phyloP scores from a whole-genome alignment of 2,888 invertebrate genomes.

The Lasioglossum pauxillum region DNA sequence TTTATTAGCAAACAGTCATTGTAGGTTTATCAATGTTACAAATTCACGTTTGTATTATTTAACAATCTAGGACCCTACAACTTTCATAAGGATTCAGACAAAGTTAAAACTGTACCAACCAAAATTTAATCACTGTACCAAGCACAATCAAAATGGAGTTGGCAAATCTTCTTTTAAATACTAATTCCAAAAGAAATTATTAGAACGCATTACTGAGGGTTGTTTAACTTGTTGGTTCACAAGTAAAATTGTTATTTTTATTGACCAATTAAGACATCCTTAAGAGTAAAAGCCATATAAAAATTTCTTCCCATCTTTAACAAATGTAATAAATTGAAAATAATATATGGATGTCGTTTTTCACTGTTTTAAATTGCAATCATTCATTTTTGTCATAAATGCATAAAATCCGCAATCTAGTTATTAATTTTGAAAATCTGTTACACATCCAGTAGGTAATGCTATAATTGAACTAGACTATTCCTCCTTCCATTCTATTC shows the following conservation, averaged over 20 bases:
- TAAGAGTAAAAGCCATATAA: no score
- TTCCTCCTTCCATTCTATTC: neutral
- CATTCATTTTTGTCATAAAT: no score
- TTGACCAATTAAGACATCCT: neutral
- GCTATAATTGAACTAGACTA: neutral
- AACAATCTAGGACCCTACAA: neutral
- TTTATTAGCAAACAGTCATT: neutral
- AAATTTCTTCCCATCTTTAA: no score
- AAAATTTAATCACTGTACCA: neutral
- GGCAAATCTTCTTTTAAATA: no score
- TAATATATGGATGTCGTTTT: no score
- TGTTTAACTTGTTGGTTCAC: neutral
- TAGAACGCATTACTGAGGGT: no score
- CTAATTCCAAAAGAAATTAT: neutral
- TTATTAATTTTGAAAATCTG: neutral
- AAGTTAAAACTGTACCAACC: neutral
- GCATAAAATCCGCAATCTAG: neutral
- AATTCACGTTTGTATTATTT: neutral
- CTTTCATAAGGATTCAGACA: neutral
- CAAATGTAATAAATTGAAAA: no score
- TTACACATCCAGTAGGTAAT: neutral
- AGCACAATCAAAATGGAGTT: no score
- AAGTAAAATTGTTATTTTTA: neutral
- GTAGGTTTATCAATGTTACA: neutral
- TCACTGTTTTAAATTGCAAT: no score